These are phyloP conservation scores for Allacma fusca DNA, from an alignment of 2,888 invertebrate genomes.

Conservation along the genomic window DNA sequence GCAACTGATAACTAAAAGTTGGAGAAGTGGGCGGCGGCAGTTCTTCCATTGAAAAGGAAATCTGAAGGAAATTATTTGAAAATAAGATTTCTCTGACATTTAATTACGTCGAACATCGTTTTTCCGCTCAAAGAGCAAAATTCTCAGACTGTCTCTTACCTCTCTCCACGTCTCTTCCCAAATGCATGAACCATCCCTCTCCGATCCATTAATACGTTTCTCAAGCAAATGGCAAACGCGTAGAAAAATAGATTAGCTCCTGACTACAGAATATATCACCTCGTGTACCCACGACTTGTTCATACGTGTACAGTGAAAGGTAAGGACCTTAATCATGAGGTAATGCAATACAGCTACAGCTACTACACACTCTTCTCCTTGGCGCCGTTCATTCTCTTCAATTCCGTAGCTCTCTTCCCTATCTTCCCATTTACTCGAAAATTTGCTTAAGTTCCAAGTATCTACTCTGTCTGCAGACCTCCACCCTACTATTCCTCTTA, in stretches of 20 bases:
- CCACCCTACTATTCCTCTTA: neutral
- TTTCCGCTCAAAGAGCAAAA: neutral
- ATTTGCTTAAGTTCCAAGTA: neutral
- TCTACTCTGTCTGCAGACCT: neutral
- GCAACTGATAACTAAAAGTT: neutral
- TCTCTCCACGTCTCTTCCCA: no score
- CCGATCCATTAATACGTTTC: neutral
- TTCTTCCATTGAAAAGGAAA: neutral
- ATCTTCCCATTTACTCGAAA: no score
- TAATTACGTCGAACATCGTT: neutral
- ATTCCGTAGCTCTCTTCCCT: no score
- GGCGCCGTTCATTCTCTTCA: no score
- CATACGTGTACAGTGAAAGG: no score
- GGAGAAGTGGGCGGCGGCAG: neutral
- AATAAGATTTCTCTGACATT: constrained; percentile 24
- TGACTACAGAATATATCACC: neutral
- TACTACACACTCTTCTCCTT: no score
- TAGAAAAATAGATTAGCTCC: neutral
- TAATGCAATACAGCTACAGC: no score
- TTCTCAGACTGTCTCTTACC: no score
- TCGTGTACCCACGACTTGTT: neutral
- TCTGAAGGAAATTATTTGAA: constrained; percentile 21
- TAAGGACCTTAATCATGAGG: no score
- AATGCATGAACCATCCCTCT: neutral
- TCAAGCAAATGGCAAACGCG: neutral